Conservation (phyloP, 2,113 vertebrate species). For the Embiotoca jacksoni region DNA sequence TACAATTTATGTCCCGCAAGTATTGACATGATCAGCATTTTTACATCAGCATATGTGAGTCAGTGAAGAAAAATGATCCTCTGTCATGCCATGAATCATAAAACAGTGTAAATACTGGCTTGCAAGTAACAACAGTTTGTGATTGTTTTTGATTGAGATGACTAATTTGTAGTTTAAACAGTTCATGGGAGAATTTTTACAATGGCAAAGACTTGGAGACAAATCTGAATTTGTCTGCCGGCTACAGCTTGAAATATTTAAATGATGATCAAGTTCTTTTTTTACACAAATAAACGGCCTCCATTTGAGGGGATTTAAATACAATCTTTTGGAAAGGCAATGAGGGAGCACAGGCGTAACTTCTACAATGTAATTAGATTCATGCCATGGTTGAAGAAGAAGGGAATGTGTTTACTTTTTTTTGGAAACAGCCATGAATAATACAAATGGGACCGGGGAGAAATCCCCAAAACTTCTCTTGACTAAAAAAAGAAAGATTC, state of each 20-base stretch:
- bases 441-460: slow-evolving; percentile 52
- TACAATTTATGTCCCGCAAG: slow-evolving; percentile 18
- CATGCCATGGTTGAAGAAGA: slow-evolving; percentile 57
- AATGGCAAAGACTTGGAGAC: slow-evolving; percentile 49
- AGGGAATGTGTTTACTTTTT: slow-evolving; percentile 71
- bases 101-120: slow-evolving; percentile 20
- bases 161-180: slow-evolving; percentile 40
- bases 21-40: neutral
- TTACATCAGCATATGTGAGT: slow-evolving; percentile 16
- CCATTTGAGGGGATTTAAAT: slow-evolving; percentile 67
- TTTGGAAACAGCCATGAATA: slow-evolving; percentile 54
- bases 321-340: slow-evolving; percentile 26
- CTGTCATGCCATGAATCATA: slow-evolving; percentile 20
- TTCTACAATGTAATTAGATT: slow-evolving; percentile 43
- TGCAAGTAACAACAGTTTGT: slow-evolving; percentile 3
- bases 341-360: slow-evolving; percentile 47
- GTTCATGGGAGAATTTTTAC: slow-evolving; percentile 46
- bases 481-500: slow-evolving; percentile 37
- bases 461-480: slow-evolving; percentile 34
- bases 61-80: slow-evolving; percentile 17
- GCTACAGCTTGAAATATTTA: slow-evolving; percentile 42
- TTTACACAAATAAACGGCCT: slow-evolving; percentile 54
- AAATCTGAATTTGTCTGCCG: slow-evolving; percentile 56
- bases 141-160: slow-evolving; percentile 40
- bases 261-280: slow-evolving; percentile 34